These are phyloP conservation scores for Heliconius sara DNA, from an alignment of 2,888 invertebrate species.

Conservation along the genomic window DNA sequence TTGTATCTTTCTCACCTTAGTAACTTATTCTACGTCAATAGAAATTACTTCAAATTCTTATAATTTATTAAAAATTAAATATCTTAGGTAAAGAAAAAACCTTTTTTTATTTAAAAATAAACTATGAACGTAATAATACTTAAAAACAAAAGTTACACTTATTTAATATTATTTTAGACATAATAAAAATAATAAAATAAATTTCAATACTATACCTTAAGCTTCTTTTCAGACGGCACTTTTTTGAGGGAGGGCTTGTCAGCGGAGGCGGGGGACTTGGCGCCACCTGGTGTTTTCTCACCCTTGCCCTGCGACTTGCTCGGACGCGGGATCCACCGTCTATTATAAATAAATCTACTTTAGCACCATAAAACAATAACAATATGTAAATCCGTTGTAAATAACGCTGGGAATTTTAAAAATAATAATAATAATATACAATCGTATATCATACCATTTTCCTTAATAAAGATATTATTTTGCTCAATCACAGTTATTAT, in stretches of 20 bases:
- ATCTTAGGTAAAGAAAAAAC: too few relatives aligned
- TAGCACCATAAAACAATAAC: not conserved
- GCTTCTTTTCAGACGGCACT: slow-evolving; percentile 91
- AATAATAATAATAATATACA: too few relatives aligned
- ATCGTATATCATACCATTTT: not conserved
- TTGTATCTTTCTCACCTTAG: not conserved
- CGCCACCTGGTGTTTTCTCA: slow-evolving; percentile 87
- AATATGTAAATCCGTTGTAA: not conserved
- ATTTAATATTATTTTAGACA: not conserved
- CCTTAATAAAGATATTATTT: not conserved
- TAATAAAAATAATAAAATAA: not conserved
- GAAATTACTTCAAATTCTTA: not conserved
- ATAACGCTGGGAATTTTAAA: not conserved
- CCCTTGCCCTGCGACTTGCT: slow-evolving; percentile 95
- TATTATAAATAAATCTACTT: slow-evolving; percentile 34
- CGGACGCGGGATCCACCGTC: slow-evolving; percentile 75
- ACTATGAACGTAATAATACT: too few relatives aligned
- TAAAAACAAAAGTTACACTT: too few relatives aligned
- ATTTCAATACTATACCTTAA: slow-evolving; percentile 87
- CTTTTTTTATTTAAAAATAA: too few relatives aligned
- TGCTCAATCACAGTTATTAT: not conserved
- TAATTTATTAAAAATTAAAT: too few relatives aligned
- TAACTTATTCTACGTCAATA: not conserved
- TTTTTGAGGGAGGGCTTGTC: slow-evolving; percentile 88
- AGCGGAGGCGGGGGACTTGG: slow-evolving; percentile 72